These are phyloP conservation scores for Paguma larvata DNA, from an alignment of 2,797 vertebrate genomes.

Conservation along the genomic window DNA sequence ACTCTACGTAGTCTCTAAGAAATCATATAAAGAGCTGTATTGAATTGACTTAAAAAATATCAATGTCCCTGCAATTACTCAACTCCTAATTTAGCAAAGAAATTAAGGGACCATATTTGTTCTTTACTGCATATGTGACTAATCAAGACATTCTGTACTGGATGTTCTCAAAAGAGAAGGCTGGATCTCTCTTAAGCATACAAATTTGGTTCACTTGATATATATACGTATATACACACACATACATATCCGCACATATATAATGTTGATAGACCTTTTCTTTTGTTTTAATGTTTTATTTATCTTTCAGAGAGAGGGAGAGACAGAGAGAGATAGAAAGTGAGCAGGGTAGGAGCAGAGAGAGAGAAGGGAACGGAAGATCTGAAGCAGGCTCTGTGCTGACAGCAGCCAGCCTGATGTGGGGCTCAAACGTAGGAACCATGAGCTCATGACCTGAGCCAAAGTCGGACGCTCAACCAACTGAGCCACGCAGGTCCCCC, in stretches of 20 bases:
- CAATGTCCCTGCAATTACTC: neutral
- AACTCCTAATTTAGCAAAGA: neutral
- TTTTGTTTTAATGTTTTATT: too few species aligned
- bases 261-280: neutral
- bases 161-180: neutral
- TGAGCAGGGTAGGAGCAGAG: too few species aligned
- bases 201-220: neutral
- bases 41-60: neutral
- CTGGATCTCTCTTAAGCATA: neutral
- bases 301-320: too few species aligned
- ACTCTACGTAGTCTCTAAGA: neutral
- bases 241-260: neutral
- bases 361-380: too few species aligned
- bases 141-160: neutral
- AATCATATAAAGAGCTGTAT: rapidly evolving
- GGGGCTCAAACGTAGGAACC: too few species aligned
- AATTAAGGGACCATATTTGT: neutral
- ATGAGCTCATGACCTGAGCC: too few species aligned
- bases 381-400: too few species aligned
- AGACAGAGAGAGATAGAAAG: too few species aligned
- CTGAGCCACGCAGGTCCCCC: too few species aligned
- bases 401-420: too few species aligned
- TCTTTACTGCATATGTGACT: neutral
- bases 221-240: neutral
- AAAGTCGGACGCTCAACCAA: too few species aligned